phyloP scores from a whole-genome alignment of 2,888 invertebrate species.

The Corythucha ciliata region DNA sequence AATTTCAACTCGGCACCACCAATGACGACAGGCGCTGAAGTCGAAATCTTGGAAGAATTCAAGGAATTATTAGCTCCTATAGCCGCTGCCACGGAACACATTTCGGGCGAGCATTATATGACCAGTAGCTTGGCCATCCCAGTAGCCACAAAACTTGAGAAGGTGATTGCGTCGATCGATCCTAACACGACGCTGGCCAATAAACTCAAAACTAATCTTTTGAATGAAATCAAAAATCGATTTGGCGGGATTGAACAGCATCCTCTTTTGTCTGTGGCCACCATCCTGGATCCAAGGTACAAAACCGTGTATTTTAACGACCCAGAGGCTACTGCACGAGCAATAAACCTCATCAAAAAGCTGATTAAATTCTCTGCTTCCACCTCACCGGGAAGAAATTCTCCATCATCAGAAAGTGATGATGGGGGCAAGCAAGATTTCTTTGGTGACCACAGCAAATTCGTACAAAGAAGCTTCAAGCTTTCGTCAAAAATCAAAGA shows the following conservation, averaged over 20 bases:
- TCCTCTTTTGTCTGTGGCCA: conserved; percentile 21
- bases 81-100: conserved; percentile 20
- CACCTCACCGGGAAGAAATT: neutral
- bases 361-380: neutral
- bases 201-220: neutral
- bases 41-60: conserved; percentile 23
- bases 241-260: conserved; percentile 25
- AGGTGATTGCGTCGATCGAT: neutral
- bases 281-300: conserved; percentile 17
- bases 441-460: conserved; percentile 1
- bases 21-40: conserved; percentile 27
- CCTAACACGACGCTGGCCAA: conserved; percentile 6
- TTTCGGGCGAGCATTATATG: conserved; percentile 19
- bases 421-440: neutral
- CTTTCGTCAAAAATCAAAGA: neutral
- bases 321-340: conserved; percentile 1
- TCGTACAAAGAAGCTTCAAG: neutral
- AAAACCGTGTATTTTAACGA: conserved; percentile 15
- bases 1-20: conserved; percentile 28
- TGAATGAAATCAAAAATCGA: conserved; percentile 23
- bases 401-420: neutral
- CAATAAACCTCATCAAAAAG: neutral
- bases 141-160: conserved; percentile 17
- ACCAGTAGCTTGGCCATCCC: conserved; percentile 24
- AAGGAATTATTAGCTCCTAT: conserved; percentile 25